Conservation (phyloP, 2,888 invertebrate species). For the Corbicula japonica region DNA sequence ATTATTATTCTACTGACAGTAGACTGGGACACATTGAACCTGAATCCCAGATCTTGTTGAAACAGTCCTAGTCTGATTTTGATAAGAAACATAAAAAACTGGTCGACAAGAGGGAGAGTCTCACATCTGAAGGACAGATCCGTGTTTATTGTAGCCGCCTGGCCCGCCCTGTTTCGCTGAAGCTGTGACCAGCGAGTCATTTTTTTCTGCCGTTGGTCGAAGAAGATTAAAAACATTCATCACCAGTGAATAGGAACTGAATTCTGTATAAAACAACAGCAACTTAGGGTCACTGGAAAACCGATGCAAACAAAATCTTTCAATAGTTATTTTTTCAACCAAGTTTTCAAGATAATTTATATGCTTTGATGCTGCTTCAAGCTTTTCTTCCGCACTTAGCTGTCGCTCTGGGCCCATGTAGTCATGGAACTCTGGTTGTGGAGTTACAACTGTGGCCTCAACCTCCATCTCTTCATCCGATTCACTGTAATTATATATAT, state of each 20-base stretch:
- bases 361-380: neutral
- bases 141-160: conserved; percentile 9
- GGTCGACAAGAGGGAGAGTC: conserved; percentile 5
- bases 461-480: neutral
- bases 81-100: conserved; percentile 36
- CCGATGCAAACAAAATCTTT: conserved; percentile 16
- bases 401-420: conserved; percentile 1
- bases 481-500: neutral
- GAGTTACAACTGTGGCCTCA: neutral
- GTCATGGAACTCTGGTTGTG: neutral
- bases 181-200: conserved; percentile 26
- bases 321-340: conserved; percentile 8
- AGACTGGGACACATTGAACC: conserved; percentile 37
- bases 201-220: conserved; percentile 20
- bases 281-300: conserved; percentile 10
- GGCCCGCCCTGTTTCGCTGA: conserved; percentile 8
- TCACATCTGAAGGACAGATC: conserved; percentile 12
- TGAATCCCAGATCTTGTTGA: conserved; percentile 25
- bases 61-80: conserved; percentile 24
- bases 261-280: conserved; percentile 23
- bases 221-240: conserved; percentile 20
- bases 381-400: neutral
- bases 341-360: conserved; percentile 21
- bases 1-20: conserved; percentile 45
- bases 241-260: conserved; percentile 17